Evolutionary conservation across 1,140 invertebrate species (phyloP).

Genomic region (Brachystomella parvula): DNA sequence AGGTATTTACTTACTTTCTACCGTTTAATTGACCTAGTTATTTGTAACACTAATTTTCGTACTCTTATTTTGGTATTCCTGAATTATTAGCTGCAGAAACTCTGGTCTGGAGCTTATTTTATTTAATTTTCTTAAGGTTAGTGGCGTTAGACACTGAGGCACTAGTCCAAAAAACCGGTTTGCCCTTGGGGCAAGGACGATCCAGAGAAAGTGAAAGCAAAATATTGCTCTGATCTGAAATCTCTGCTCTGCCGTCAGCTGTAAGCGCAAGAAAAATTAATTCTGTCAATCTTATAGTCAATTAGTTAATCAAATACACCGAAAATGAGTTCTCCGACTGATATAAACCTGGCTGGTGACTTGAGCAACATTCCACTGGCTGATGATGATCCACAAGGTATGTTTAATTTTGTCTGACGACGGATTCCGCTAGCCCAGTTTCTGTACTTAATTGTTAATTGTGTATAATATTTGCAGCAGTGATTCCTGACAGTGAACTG

Average conservation of each 20-base stretch:
- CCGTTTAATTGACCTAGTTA: no score
- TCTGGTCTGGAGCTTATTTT: no score
- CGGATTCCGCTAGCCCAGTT: neutral
- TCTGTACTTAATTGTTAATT: neutral
- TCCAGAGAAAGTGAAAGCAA: neutral
- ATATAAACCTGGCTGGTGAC: slow-evolving; percentile 52
- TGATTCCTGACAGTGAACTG: slow-evolving; percentile 17
- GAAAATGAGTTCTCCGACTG: slow-evolving; percentile 25
- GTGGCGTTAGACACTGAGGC: neutral
- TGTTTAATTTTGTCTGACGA: neutral
- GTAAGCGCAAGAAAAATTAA: neutral
- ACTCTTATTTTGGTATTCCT: no score
- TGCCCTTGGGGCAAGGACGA: neutral
- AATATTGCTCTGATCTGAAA: neutral
- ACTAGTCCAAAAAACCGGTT: neutral
- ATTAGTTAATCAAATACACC: neutral
- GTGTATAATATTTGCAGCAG: slow-evolving; percentile 4
- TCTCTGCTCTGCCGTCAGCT: neutral
- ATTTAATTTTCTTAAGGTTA: no score
- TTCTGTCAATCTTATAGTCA: neutral
- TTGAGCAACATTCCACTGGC: slow-evolving; percentile 73
- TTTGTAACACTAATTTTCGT: no score
- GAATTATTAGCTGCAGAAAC: no score
- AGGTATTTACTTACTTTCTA: no score
- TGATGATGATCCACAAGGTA: slow-evolving; percentile 82